Percentiles rank a stretch among this genome's conserved stretches.
phyloP scores from a whole-genome alignment of 2,113 vertebrate species.

The Arvicanthis niloticus region DNA sequence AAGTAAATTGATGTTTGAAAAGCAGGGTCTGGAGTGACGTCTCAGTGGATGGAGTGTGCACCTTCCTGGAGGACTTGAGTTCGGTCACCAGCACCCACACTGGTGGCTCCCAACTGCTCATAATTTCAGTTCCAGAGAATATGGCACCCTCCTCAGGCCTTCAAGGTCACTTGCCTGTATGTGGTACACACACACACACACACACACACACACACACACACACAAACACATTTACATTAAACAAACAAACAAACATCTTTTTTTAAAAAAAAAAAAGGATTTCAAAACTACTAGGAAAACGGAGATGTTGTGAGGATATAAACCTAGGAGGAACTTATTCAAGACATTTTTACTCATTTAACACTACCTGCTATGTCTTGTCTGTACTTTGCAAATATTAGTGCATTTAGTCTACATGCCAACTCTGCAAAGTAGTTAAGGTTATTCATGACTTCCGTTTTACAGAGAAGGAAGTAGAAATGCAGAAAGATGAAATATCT shows the following conservation, averaged over 20 bases:
- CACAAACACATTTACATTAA: neutral
- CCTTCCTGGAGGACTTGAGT: neutral
- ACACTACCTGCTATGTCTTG: neutral
- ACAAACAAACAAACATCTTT: neutral
- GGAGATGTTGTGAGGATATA: neutral
- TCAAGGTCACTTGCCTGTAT: too few species aligned
- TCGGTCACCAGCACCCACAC: neutral
- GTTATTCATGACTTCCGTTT: neutral
- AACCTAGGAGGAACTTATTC: neutral
- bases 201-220: neutral
- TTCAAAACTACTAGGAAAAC: neutral
- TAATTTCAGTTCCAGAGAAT: neutral
- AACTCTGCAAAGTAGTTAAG: neutral
- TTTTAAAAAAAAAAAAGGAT: neutral
- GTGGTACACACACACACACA: neutral
- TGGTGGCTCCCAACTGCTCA: neutral
- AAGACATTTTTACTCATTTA: neutral
- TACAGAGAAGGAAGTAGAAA: neutral
- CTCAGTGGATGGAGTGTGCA: accelerated
- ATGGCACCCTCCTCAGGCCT: neutral
- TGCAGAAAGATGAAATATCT: neutral
- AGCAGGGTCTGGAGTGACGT: neutral
- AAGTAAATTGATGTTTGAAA: neutral
- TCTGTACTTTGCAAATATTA: neutral
- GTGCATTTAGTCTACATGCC: neutral